Percentiles rank a stretch among this genome's conserved stretches.
Evolutionary conservation across 2,888 invertebrate genomes (phyloP).

Genomic region (Embidobia sp.): DNA sequence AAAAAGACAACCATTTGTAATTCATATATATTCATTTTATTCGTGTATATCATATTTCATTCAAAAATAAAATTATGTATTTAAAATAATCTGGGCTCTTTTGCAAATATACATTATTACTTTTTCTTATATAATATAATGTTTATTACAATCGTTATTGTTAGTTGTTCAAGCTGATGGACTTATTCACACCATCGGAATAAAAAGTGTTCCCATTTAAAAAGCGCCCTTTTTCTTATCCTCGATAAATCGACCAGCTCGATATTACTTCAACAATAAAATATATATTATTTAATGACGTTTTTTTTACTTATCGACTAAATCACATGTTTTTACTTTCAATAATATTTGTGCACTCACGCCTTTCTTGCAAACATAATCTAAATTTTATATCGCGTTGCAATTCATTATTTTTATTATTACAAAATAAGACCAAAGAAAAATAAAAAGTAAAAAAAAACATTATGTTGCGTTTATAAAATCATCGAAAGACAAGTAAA

Average conservation of each 20-base stretch:
- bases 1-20: conserved; percentile 25
- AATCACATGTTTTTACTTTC: conserved; percentile 81
- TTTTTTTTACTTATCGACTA: conserved; percentile 78
- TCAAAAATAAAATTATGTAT: conserved; percentile 82
- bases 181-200: conserved; percentile 21
- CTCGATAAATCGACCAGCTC: conserved; percentile 48
- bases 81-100: conserved; percentile 78
- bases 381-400: conserved; percentile 6
- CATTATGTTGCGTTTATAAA: conserved; percentile 37
- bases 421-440: no score
- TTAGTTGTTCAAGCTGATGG: conserved; percentile 40
- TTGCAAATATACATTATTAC: conserved; percentile 75
- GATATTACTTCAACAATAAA: conserved; percentile 43
- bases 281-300: conserved; percentile 72
- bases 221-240: background rate
- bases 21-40: conserved; percentile 70
- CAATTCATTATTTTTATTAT: no score
- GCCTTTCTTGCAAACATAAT: conserved; percentile 57
- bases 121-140: conserved; percentile 67
- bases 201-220: no score
- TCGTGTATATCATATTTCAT: conserved; percentile 78
- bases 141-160: conserved; percentile 66
- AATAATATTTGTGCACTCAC: conserved; percentile 75
- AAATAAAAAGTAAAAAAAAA: conserved; percentile 6
- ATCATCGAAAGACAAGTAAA: conserved; percentile 2